Evolutionary conservation across 2,113 vertebrate genomes (phyloP).

Genomic region (Desmodus rotundus): DNA sequence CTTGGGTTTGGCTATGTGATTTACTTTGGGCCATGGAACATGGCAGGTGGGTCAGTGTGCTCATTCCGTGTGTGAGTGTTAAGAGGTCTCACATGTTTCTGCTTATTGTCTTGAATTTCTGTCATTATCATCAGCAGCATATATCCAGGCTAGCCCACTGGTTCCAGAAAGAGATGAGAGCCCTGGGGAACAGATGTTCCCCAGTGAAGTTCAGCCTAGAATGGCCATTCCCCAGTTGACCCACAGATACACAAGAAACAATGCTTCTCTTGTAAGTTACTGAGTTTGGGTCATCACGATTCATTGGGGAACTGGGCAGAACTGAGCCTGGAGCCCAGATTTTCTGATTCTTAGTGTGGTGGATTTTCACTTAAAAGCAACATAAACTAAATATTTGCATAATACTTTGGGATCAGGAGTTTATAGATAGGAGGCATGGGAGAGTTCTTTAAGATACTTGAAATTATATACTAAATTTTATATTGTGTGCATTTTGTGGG

Average conservation of each 20-base stretch:
- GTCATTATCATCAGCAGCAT: background rate
- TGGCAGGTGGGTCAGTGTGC: background rate
- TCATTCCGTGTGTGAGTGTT: rapidly evolving
- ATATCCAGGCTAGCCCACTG: background rate
- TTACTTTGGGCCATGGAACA: background rate
- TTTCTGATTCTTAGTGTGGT: background rate
- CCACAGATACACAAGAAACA: background rate
- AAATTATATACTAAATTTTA: background rate
- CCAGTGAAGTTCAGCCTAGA: background rate
- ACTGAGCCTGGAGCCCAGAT: background rate
- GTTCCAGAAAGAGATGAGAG: background rate
- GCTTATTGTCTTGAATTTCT: background rate
- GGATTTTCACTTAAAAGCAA: conserved; percentile 9
- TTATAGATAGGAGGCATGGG: background rate
- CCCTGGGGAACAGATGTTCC: too few relatives aligned
- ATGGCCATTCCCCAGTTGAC: background rate
- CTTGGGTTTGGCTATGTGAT: background rate
- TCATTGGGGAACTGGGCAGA: background rate
- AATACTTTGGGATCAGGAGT: background rate
- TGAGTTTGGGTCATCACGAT: background rate
- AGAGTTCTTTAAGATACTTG: background rate
- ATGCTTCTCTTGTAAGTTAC: background rate
- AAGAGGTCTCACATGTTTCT: background rate
- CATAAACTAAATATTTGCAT: background rate
- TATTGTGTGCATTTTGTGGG: background rate